Base-by-base conservation (phyloP, 2,797 vertebrate species). In the Caiman crocodilus region DNA sequence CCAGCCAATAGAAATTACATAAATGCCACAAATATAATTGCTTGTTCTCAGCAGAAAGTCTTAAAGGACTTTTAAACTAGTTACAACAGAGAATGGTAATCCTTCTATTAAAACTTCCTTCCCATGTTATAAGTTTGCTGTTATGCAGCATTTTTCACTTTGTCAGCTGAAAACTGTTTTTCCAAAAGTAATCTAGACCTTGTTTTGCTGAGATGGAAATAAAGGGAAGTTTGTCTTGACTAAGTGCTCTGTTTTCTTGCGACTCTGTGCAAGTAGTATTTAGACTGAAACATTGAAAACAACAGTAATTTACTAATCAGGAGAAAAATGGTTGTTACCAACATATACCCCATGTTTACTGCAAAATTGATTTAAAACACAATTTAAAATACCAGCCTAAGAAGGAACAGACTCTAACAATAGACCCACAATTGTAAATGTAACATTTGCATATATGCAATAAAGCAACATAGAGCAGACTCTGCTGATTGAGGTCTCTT, bases 131-230 rank as follows among this genome's bases (percentile, higher is more conserved):
- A 90, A 90, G 90, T 93, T 96, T 94, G 88, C 74, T 2, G 65
- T 92, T 95, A 79, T 90, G 90, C 64, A 96, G 94, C 94, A 92
- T 95, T 97, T 93, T 93, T 96, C 94, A 96, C 95, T 93, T 90
- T 97, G 96, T 97, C 96, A 96, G 91, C 94, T 95, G 89, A 94
- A 97, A 96, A 92, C 86, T 90, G 89, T 94, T 96, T 95, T 95
- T 93, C 91, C 71, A 73, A 94, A 95, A 96, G 94, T 95, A 94
- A 92, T 95, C 92, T 94, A 95, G 91, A 93, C 74, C 87, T 92
- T 94, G 85, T 64, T 76, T 93, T 92, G 88, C 79, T 85, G 94
- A 97, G 88, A 97, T 56, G 90, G 92, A 97, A 97, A 95, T 93
- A 92, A 96, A 95, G 78, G 26, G 93, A 95, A 88, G 76, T 83